Evolutionary conservation across 2,888 invertebrate species (phyloP), one percentile per base, ranked within the genome.

Genomic region (Tenthredo mesomela): DNA sequence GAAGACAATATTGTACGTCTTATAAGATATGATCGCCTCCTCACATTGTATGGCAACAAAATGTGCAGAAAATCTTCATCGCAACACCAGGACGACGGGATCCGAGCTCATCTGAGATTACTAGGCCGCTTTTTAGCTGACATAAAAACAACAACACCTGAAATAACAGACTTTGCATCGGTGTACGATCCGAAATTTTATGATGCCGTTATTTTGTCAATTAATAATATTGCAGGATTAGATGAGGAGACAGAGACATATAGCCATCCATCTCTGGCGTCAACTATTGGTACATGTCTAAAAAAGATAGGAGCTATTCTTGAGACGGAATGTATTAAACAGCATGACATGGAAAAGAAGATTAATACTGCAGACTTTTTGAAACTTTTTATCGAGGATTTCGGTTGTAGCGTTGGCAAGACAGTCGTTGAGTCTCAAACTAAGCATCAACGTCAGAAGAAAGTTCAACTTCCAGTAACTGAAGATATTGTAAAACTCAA

Each of bases 21-120:
- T 61, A 75, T 86, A n/a, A 12, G 82, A 75, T 85, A 82, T 75
- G 86, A 85, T 67, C 67, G 43, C n/a, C 77, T 82, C 6, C 50
- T 86, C n/a, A 85, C 80, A 0, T 54, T 65, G 21, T 86, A 84
- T 83, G 86, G 85, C 15, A 86, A 86, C 18, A 73, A 82, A 47
- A 67, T 77, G 50, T 86, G 85, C 25, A 25, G 33, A 33, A 86
- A 86, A 85, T 83, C 73, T 54, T 84, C 71, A 12, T 33, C 50
- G n/a, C 75, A 86, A 33, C 77, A 86, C 37, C 86, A 82, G 40
- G 25, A 70, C 4, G 15, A 33, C 65, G 58, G 71, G 50, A 85
- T 86, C n/a, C 33, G 83, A 40, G n/a, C 82, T 50, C 77, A 86
- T 43, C 15, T 86, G n/a, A 10, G 86, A 33, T 54, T 43, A 50